Base-by-base conservation (phyloP, 2,888 invertebrate genomes). In the Camponotus fellah region DNA sequence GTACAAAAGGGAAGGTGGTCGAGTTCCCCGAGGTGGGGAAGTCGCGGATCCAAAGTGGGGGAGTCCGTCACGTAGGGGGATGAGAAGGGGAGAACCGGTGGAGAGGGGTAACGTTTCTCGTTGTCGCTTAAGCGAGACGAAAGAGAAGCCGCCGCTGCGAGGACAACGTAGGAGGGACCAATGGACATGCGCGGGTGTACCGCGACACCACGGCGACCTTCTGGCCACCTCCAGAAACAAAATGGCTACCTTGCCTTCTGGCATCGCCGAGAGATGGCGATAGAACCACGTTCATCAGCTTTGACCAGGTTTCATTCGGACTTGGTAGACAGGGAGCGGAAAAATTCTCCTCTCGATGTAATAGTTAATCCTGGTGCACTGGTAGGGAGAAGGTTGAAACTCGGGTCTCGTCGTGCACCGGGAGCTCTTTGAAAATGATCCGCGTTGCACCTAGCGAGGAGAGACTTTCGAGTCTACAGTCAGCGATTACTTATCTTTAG, bases 191-290 rank as follows among this genome's bases (percentile, higher is more conserved):
- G 96, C 95, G 94, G 95, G 94, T 95, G 94, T 93, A 94, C 92
- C 94, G 93, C 94, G 94, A 94, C 94, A 94, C 94, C 92, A 94
- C 95, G 95, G 95, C 95, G 94, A 95, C 95, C 95, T 94, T 94
- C 95, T 95, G 95, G 95, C 94, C 94, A 94, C 93, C 93, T 95
- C 95, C 95, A 95, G 95, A 95, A 96, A 96, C 96, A 96, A 96
- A 96, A 96, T 96, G 96, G 96, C 96, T 95, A 96, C 95, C 95
- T 77, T 81, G 88, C 86, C 95, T 93, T 89, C 68, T 53, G 75
- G 84, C 85, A 85, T 88, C 86, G 77, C 87, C 91, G 91, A 92
- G 91, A 96, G 96, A 95, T 95, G 95, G 95, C 95, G 91, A 86
- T 86, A 89, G 68, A 80, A 60, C 72, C 72, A 80, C 37, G 75